Evolutionary conservation across 1,140 invertebrate genomes (phyloP).

Genomic region (Musca domestica): DNA sequence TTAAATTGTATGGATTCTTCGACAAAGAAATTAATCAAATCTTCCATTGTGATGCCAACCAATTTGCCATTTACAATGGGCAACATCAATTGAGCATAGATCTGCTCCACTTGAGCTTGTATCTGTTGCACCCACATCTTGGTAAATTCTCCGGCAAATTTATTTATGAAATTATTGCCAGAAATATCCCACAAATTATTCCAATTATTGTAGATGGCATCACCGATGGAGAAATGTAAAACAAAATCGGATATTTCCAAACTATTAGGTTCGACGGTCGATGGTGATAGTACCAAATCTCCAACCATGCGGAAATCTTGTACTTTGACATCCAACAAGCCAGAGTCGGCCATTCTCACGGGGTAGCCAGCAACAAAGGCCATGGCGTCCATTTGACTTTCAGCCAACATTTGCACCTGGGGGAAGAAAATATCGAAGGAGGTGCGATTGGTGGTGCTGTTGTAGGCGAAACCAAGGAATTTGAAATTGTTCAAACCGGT

Average conservation of each 20-base stretch:
- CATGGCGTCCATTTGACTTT: constrained; percentile 24
- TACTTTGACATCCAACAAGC: constrained; percentile 35
- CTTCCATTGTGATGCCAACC: constrained; percentile 27
- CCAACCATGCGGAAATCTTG: constrained; percentile 38
- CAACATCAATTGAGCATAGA: constrained; percentile 26
- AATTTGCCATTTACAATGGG: constrained; percentile 30
- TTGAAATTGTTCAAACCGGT: constrained; percentile 35
- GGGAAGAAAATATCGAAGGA: constrained; percentile 35
- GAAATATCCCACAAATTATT: constrained; percentile 37
- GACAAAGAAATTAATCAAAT: constrained; percentile 30
- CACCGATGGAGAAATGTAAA: constrained; percentile 34
- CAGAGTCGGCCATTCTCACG: constrained; percentile 29
- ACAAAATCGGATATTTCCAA: constrained; percentile 32
- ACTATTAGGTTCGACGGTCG: constrained; percentile 26
- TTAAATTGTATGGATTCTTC: constrained; percentile 22
- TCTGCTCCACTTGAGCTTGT: constrained; percentile 27
- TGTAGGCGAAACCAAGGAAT: constrained; percentile 29
- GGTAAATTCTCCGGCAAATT: background rate
- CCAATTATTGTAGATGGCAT: constrained; percentile 36
- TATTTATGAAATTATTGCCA: constrained; percentile 35
- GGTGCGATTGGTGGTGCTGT: constrained; percentile 29
- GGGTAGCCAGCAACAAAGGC: constrained; percentile 28
- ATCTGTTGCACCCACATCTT: constrained; percentile 29
- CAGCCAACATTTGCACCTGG: constrained; percentile 34
- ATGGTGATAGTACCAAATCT: constrained; percentile 32